Conservation (phyloP, 2,888 invertebrate species). For the Dinocampus coccinellae region DNA sequence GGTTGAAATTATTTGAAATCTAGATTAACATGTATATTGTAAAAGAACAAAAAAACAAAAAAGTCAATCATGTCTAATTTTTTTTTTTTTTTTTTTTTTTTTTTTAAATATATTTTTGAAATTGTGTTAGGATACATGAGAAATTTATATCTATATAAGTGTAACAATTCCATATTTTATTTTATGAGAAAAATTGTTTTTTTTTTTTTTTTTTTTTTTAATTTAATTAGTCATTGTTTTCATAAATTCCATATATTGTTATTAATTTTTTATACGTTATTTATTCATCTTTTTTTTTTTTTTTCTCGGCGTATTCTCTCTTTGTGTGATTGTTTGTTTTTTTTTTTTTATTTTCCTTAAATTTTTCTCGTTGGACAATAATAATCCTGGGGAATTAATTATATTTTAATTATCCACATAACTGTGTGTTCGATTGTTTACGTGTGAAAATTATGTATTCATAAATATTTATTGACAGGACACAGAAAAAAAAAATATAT, state of each 20-base stretch:
- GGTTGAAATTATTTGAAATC: slow-evolving; percentile 26
- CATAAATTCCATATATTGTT: not conserved
- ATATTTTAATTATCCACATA: not conserved
- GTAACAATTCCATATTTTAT: slow-evolving; percentile 18
- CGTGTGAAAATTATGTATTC: too few species aligned
- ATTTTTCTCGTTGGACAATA: not conserved
- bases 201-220: slow-evolving; percentile 3
- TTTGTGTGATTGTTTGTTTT: too few species aligned
- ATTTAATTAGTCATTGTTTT: slow-evolving; percentile 15
- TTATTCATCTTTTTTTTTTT: not conserved
- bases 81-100: not conserved
- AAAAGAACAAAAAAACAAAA: not conserved
- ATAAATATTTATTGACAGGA: too few species aligned
- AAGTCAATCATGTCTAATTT: not conserved
- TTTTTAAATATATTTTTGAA: not conserved
- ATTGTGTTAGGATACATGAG: slow-evolving; percentile 15
- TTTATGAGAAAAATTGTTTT: not conserved
- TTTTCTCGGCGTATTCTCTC: not conserved
- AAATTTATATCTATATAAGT: slow-evolving; percentile 11
- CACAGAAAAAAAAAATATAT: too few species aligned
- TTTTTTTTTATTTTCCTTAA: too few species aligned
- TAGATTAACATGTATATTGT: slow-evolving; percentile 10
- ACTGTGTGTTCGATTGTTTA: not conserved
- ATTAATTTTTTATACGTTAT: not conserved
- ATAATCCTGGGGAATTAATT: too few species aligned